phyloP scores from a whole-genome alignment of 53 echinoderm and acorn worm species.

The Arbacia lixula region DNA sequence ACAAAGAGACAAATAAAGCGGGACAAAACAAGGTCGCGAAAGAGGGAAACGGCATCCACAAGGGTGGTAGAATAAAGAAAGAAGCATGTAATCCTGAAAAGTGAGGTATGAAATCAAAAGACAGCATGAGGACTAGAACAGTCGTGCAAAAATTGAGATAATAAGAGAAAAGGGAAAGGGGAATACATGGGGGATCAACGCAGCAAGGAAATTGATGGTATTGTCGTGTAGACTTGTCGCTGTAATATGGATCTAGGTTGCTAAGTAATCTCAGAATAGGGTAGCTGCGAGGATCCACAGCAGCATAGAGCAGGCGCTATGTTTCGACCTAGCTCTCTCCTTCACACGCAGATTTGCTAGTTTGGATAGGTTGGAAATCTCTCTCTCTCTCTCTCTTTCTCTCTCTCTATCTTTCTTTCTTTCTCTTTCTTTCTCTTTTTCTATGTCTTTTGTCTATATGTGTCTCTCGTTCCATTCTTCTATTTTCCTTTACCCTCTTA shows the following conservation, averaged over 20 bases:
- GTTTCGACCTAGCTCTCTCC: not conserved
- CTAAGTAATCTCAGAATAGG: no score
- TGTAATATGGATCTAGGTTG: no score
- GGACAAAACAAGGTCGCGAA: no score
- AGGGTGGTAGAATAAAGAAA: not conserved
- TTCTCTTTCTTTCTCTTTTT: not conserved
- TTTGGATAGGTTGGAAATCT: not conserved
- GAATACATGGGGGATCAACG: no score
- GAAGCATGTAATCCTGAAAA: not conserved
- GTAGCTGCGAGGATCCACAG: no score
- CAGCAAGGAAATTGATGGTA: no score
- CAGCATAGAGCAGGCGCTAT: no score
- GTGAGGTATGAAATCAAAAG: not conserved
- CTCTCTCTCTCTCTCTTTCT: slow-evolving; percentile 1
- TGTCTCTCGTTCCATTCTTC: not conserved
- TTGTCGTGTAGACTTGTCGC: no score
- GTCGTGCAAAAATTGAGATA: not conserved
- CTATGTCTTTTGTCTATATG: no score
- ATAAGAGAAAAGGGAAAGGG: not conserved
- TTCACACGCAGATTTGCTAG: not conserved
- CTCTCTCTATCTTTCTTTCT: not conserved
- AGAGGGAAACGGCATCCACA: no score
- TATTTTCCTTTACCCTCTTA: not conserved
- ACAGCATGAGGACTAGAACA: not conserved
- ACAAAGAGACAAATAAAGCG: no score